A percentile compares a stretch with the other conserved stretches of the same genome.
phyloP scores from a whole-genome alignment of 2,888 invertebrate species.

The Dynastes hyllus region DNA sequence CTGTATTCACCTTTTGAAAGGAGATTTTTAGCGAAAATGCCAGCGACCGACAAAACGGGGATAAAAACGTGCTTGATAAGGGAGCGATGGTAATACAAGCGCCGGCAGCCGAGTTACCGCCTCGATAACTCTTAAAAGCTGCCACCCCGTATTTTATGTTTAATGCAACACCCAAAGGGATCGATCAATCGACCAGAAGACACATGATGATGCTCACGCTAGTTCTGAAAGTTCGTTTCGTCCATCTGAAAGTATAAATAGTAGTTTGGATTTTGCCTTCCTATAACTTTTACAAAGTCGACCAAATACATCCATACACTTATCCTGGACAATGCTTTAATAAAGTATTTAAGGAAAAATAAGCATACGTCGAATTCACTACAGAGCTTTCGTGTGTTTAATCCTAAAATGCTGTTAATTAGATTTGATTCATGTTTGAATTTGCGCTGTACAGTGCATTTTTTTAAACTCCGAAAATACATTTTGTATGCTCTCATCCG shows the following conservation, averaged over 20 bases:
- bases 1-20: slow-evolving; percentile 13
- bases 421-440: too few species aligned
- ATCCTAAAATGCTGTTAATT: too few species aligned
- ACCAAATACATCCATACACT: slow-evolving; percentile 9
- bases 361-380: too few species aligned
- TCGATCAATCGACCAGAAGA: slow-evolving; percentile 65
- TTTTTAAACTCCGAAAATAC: too few species aligned
- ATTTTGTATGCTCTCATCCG: too few species aligned
- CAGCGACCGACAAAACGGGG: slow-evolving; percentile 9
- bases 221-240: slow-evolving; percentile 36
- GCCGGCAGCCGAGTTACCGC: slow-evolving; percentile 62
- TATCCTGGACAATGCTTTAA: too few species aligned
- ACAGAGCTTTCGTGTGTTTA: too few species aligned
- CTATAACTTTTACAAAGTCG: slow-evolving; percentile 12
- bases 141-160: slow-evolving; percentile 68
- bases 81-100: slow-evolving; percentile 43
- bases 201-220: slow-evolving; percentile 42
- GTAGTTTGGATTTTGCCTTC: slow-evolving; percentile 10
- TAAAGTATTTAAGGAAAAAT: too few species aligned
- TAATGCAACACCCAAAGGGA: slow-evolving; percentile 66
- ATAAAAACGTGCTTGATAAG: slow-evolving; percentile 43
- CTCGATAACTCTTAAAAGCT: slow-evolving; percentile 67
- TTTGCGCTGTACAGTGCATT: too few species aligned
- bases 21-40: slow-evolving; percentile 28
- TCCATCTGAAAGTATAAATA: slow-evolving; percentile 42